Percentiles rank a stretch among this genome's conserved stretches.
phyloP scores from a whole-genome alignment of 2,888 invertebrate genomes.

The Cheilosia impressa region DNA sequence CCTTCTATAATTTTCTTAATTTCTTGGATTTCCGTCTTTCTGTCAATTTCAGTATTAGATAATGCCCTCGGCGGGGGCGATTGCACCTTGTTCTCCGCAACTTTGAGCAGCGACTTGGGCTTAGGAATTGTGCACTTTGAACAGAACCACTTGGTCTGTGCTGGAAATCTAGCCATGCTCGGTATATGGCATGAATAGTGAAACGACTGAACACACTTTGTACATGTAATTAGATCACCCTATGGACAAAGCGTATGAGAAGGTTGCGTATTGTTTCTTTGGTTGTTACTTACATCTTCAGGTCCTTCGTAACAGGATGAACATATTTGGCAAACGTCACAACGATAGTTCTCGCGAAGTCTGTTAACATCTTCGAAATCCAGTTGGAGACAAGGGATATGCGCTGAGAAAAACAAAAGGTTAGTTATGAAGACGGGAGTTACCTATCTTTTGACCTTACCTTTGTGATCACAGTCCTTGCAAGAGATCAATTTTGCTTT shows the following conservation, averaged over 20 bases:
- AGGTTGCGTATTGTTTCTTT: background rate
- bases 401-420: slow-evolving; percentile 84
- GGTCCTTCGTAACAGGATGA: slow-evolving; percentile 91
- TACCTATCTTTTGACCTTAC: slow-evolving; percentile 66
- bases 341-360: slow-evolving; percentile 89
- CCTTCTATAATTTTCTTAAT: slow-evolving; percentile 15
- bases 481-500: slow-evolving; percentile 80
- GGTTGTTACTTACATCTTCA: slow-evolving; percentile 86
- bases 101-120: slow-evolving; percentile 40
- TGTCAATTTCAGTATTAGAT: slow-evolving; percentile 3
- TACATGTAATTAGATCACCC: slow-evolving; percentile 91
- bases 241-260: slow-evolving; percentile 78
- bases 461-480: slow-evolving; percentile 79
- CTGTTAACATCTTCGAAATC: slow-evolving; percentile 78
- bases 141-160: slow-evolving; percentile 88
- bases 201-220: slow-evolving; percentile 93
- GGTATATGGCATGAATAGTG: slow-evolving; percentile 93
- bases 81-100: slow-evolving; percentile 2
- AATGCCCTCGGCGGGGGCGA: background rate
- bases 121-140: slow-evolving; percentile 85
- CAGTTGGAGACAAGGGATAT: slow-evolving; percentile 78
- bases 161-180: slow-evolving; percentile 85
- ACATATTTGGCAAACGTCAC: slow-evolving; percentile 95
- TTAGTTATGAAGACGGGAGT: background rate
- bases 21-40: slow-evolving; percentile 23